phyloP scores from a whole-genome alignment of 2,888 invertebrate genomes.

The Aleiodes leptofemur region DNA sequence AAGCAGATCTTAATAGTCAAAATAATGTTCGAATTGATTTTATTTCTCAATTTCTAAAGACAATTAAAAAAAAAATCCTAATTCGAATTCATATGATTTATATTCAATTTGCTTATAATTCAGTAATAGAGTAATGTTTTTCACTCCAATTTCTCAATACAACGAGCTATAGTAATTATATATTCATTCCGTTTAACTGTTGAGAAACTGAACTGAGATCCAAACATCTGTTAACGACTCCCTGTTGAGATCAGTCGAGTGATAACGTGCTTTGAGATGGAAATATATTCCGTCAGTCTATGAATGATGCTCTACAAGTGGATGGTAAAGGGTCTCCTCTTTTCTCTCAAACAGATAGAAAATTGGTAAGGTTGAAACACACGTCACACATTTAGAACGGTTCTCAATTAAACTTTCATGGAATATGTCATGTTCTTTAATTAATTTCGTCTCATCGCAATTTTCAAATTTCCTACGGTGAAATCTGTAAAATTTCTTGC shows the following conservation, averaged over 20 bases:
- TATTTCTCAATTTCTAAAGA: no score
- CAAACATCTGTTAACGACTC: neutral
- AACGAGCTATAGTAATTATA: neutral
- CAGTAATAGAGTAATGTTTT: no score
- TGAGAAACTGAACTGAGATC: conserved; percentile 3
- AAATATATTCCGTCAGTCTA: neutral
- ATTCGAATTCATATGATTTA: no score
- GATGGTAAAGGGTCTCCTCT: neutral
- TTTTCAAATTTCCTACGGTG: neutral
- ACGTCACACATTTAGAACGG: no score
- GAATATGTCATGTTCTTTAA: neutral
- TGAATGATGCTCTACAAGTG: conserved; percentile 7
- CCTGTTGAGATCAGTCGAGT: conserved; percentile 2
- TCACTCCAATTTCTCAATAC: neutral
- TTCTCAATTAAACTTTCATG: no score
- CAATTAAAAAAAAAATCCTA: no score
- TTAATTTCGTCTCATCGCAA: neutral
- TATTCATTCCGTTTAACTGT: neutral
- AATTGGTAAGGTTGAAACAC: no score
- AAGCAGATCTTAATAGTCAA: no score
- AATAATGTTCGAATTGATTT: no score
- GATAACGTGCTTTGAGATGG: conserved; percentile 25
- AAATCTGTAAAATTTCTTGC: neutral
- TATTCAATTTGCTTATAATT: no score
- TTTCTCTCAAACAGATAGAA: neutral